Evolutionary conservation across 2,888 invertebrate genomes (phyloP).

Genomic region (Pyrrhosoma nymphula): DNA sequence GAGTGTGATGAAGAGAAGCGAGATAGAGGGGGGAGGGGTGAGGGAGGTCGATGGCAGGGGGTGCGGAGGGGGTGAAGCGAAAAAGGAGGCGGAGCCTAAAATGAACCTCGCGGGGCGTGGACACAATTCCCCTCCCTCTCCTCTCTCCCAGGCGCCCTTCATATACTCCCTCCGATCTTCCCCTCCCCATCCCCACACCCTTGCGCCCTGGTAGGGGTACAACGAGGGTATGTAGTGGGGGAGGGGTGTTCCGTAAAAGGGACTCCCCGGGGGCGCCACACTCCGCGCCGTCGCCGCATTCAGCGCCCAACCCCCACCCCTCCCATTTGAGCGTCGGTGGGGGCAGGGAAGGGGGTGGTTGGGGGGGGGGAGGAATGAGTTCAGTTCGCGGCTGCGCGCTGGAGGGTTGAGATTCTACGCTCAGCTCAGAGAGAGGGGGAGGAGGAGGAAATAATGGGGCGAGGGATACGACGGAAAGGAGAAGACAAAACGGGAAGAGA

Average conservation of each 20-base stretch:
- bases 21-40: background rate
- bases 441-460: background rate
- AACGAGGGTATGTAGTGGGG: background rate
- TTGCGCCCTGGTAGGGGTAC: no score
- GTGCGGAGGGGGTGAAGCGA: background rate
- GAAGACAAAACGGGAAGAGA: background rate
- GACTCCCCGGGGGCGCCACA: background rate
- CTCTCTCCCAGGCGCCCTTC: background rate
- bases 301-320: background rate
- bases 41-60: background rate
- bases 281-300: background rate
- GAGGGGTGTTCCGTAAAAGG: background rate
- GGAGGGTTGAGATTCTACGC: background rate
- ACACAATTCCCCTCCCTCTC: background rate
- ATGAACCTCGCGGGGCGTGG: constrained; percentile 60
- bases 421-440: background rate
- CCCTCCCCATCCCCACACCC: no score
- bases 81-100: constrained; percentile 29
- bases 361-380: background rate
- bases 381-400: background rate
- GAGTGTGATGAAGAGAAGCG: background rate
- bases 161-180: background rate
- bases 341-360: background rate
- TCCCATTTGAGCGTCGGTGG: background rate
- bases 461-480: background rate